Conservation (phyloP, 2,113 vertebrate genomes). For the Apistogramma diplotaenia region DNA sequence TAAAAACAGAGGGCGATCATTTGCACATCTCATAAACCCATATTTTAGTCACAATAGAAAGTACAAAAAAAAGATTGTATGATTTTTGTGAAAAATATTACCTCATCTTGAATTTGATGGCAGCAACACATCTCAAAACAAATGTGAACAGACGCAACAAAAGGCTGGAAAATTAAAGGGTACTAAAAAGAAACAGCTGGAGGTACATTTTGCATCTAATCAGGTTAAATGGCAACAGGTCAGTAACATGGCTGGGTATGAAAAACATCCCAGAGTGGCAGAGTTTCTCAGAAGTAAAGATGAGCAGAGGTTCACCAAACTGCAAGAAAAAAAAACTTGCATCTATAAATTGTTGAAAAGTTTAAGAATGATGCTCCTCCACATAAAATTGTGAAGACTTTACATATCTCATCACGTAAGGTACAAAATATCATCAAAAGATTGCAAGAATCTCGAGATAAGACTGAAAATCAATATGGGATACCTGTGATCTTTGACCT, state of each 20-base stretch:
- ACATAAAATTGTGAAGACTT: not conserved
- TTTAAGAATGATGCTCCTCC: not conserved
- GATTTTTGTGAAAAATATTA: not conserved
- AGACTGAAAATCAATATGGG: no score
- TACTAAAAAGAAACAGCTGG: not conserved
- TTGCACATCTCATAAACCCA: no score
- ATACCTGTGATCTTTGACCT: no score
- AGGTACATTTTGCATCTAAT: not conserved
- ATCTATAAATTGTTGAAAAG: not conserved
- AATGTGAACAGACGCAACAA: fast-evolving
- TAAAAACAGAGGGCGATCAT: no score
- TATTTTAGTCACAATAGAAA: no score
- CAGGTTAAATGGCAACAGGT: not conserved
- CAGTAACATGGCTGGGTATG: not conserved
- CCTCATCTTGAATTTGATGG: not conserved
- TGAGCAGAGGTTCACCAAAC: not conserved
- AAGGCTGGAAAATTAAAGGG: not conserved
- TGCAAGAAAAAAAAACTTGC: not conserved
- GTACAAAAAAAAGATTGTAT: no score
- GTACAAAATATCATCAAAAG: no score
- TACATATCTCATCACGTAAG: not conserved
- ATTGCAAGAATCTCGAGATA: no score
- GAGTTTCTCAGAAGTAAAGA: no score
- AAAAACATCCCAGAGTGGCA: not conserved
- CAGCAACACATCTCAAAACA: not conserved